A percentile compares a stretch with the other conserved stretches of the same genome.
These are phyloP conservation scores for Pangasianodon hypophthalmus DNA, from an alignment of 2,113 vertebrate genomes.

Conservation along the genomic window DNA sequence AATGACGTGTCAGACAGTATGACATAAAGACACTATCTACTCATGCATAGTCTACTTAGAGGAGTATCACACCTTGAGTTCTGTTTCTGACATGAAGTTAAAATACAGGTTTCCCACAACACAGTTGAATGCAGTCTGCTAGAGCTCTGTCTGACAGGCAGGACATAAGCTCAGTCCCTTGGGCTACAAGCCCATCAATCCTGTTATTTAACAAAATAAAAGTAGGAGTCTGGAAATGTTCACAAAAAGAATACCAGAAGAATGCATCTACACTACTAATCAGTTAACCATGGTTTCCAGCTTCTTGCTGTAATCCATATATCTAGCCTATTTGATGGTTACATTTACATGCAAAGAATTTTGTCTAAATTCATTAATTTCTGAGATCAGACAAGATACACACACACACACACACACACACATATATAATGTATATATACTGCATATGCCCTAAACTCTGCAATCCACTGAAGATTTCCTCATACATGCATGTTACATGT, in stretches of 20 bases:
- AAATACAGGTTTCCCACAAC: not conserved
- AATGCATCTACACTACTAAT: not conserved
- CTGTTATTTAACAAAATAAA: slow-evolving; percentile 2
- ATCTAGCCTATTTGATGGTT: not conserved
- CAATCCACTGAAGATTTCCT: too few species aligned
- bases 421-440: too few species aligned
- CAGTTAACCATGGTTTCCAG: not conserved
- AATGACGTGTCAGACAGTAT: not conserved
- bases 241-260: not conserved
- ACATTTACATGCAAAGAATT: not conserved
- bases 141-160: not conserved
- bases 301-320: not conserved
- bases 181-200: not conserved
- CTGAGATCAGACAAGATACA: not conserved
- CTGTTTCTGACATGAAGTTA: not conserved
- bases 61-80: not conserved
- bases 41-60: not conserved
- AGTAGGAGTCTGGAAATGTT: not conserved
- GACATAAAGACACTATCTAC: not conserved
- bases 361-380: not conserved
- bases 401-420: too few species aligned
- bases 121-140: not conserved
- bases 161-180: not conserved
- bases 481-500: not conserved
- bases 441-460: too few species aligned